Evolutionary conservation across 2,888 invertebrate genomes (phyloP).

Genomic region (Diarsia dahlii): DNA sequence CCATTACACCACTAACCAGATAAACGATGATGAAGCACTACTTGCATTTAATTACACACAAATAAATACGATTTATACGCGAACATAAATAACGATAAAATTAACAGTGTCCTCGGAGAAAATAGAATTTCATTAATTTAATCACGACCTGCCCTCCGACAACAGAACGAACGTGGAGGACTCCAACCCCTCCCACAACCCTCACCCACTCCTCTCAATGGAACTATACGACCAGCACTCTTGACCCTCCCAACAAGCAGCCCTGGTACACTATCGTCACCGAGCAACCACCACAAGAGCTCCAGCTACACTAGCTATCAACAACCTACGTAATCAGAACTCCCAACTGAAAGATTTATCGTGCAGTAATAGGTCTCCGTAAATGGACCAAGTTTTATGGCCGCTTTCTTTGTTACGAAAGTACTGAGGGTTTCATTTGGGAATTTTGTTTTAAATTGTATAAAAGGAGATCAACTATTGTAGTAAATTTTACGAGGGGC

Average conservation of each 20-base stretch:
- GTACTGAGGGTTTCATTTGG: constrained; percentile 70
- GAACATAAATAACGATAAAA: constrained; percentile 72
- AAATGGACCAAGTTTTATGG: constrained; percentile 63
- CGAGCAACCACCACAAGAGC: constrained; percentile 21
- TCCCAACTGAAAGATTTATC: constrained; percentile 48
- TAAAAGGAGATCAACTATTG: constrained; percentile 69
- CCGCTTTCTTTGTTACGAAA: constrained; percentile 70
- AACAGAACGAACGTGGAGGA: constrained; percentile 59
- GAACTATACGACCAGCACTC: constrained; percentile 54
- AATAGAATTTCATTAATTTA: constrained; percentile 81
- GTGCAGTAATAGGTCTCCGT: constrained; percentile 55
- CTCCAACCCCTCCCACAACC: constrained; percentile 34
- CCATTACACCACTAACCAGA: constrained; percentile 38
- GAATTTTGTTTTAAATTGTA: constrained; percentile 69
- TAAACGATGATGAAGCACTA: constrained; percentile 54
- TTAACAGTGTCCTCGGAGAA: constrained; percentile 71
- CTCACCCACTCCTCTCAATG: constrained; percentile 66
- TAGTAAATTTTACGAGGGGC: constrained; percentile 66
- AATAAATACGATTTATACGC: constrained; percentile 60
- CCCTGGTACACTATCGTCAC: constrained; percentile 46
- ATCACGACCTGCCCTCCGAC: constrained; percentile 75
- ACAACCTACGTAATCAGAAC: constrained; percentile 64
- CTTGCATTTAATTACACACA: constrained; percentile 63
- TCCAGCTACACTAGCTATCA: constrained; percentile 59
- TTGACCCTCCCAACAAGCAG: constrained; percentile 58